These are phyloP conservation scores for Zaprionus vittiger DNA, from an alignment of 1,140 invertebrate species.

Conservation along the genomic window DNA sequence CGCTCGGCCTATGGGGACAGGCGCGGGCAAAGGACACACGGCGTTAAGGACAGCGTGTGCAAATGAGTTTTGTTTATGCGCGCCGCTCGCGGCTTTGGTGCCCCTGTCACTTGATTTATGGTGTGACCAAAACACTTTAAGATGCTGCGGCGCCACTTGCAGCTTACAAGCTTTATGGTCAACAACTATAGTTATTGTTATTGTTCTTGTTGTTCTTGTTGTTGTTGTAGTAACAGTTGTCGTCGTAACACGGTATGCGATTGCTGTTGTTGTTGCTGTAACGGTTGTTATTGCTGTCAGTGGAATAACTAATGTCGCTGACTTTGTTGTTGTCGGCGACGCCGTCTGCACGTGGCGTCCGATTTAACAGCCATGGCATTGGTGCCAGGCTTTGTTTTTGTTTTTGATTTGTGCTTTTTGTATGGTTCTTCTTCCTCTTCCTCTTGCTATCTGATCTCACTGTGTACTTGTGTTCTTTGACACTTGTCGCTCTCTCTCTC, in stretches of 20 bases:
- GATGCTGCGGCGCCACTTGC: constrained; percentile 50
- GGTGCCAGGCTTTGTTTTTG: constrained; percentile 43
- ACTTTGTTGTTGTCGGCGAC: constrained; percentile 49
- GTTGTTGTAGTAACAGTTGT: constrained; percentile 15
- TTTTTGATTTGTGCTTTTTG: constrained; percentile 22
- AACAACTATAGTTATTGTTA: constrained; percentile 25
- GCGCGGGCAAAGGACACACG: constrained; percentile 36
- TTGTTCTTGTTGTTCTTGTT: constrained; percentile 12
- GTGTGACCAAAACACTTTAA: constrained; percentile 53
- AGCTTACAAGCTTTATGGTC: constrained; percentile 41
- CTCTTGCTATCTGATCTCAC: background rate
- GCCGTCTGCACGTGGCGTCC: constrained; percentile 67
- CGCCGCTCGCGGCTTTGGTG: constrained; percentile 33
- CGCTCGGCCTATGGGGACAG: constrained; percentile 28
- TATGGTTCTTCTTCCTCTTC: background rate
- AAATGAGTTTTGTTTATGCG: constrained; percentile 60
- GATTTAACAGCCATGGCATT: constrained; percentile 43
- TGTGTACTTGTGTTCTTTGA: background rate
- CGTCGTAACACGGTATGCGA: constrained; percentile 2
- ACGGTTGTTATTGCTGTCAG: constrained; percentile 22
- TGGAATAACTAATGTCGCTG: constrained; percentile 39
- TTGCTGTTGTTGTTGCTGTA: constrained; percentile 10
- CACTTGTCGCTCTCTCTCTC: constrained; percentile 28
- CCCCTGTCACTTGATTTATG: constrained; percentile 56
- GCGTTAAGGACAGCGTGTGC: constrained; percentile 51